Base-by-base conservation (phyloP, 1,140 invertebrate species). In the Zeugodacus cucurbitae region DNA sequence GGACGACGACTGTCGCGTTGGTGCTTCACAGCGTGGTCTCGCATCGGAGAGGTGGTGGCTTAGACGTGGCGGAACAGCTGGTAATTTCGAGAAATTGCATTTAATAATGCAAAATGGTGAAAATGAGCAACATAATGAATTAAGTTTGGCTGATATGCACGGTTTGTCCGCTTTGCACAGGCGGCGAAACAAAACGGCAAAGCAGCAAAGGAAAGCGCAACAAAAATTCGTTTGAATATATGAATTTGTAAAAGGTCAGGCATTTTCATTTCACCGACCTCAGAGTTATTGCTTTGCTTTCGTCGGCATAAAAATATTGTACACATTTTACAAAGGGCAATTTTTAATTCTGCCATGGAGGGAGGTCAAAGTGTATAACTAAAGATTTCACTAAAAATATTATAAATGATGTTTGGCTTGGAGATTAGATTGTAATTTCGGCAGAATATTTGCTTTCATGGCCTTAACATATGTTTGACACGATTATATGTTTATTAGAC, bases 31-130 rank as follows among this genome's bases (percentile, higher is more conserved):
- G n/a, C 7, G 20, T 37, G 37, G 2, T 20, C 70, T 41, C 37
- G 8, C 2, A 41, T 34, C 37, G 62, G 62, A 20, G 37, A 7
- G 67, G 67, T 37, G 34, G 67, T 32, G 17, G 67, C 34, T 32
- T 26, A 62, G 22, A 8, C n/a, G 17, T 26, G 22, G n/a, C n/a
- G 58, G 58, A 62, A 70, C 64, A 37, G 64, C 29, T 70, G 32
- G 64, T 41, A 41, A 82, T 82, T 82, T 29, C 4, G 74, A 48
- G 74, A 82, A 82, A 82, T 54, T 82, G 74, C 41, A 44, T 29
- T 82, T 82, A 82, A 82, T 82, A 82, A 82, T 82, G 74, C 74
- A 82, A 82, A 82, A 82, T 82, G 74, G 34, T 29, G 37, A 10
- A 48, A 82, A 82, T 82, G 41, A 82, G 41, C 74, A 54, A 48